Evolutionary conservation across 2,888 invertebrate genomes (phyloP).

Genomic region (Harpagoxenus sublaevis): DNA sequence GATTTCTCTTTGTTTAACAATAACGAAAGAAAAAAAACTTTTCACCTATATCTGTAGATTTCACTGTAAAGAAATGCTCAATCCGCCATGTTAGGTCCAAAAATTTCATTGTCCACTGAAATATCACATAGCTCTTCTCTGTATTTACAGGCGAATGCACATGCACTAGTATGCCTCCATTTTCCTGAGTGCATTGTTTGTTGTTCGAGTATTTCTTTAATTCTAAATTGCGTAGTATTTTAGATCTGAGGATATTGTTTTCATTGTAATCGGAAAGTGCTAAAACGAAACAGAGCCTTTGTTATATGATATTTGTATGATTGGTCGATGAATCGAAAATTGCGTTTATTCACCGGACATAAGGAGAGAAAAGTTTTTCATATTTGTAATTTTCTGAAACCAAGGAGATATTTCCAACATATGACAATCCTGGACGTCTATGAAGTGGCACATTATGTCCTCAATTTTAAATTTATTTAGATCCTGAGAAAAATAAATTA

Average conservation of each 20-base stretch:
- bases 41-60: conserved; percentile 71
- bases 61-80: conserved; percentile 75
- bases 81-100: conserved; percentile 68
- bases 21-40: not conserved
- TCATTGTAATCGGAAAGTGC: conserved; percentile 76
- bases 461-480: conserved; percentile 61
- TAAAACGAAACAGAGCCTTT: conserved; percentile 50
- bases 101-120: conserved; percentile 74
- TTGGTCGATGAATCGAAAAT: not conserved
- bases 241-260: conserved; percentile 63
- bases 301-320: not conserved
- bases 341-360: conserved; percentile 71
- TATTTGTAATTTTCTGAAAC: conserved; percentile 65
- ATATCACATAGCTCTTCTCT: conserved; percentile 62
- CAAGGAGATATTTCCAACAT: conserved; percentile 75
- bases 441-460: conserved; percentile 74
- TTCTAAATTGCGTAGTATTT: conserved; percentile 64
- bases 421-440: conserved; percentile 62
- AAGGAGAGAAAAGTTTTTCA: conserved; percentile 74
- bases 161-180: conserved; percentile 74
- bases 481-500: conserved; percentile 35
- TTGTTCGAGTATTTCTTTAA: conserved; percentile 56
- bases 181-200: conserved; percentile 59
- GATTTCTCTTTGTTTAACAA: not conserved
- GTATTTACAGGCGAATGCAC: conserved; percentile 64